Evolutionary conservation across 2,113 vertebrate genomes (phyloP).

Genomic region (Phoenicopterus ruber): DNA sequence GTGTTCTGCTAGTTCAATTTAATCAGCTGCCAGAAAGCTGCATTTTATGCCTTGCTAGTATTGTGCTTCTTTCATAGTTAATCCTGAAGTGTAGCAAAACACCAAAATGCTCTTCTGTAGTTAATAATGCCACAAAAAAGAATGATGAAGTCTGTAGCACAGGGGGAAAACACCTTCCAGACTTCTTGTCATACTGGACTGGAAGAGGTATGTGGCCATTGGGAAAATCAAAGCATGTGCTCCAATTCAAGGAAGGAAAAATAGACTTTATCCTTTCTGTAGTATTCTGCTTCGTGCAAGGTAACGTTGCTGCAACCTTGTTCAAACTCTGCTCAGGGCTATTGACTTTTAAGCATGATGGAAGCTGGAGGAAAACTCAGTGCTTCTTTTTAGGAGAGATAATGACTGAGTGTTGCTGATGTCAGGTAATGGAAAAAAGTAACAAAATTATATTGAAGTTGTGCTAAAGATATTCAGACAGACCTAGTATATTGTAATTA

Average conservation of each 20-base stretch:
- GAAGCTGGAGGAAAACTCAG: not conserved
- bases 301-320: not conserved
- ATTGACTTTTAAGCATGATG: not conserved
- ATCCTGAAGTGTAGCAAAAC: not conserved
- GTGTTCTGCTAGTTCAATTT: not conserved
- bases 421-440: not conserved
- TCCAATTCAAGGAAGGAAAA: not conserved
- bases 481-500: not conserved
- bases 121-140: not conserved
- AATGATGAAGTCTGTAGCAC: not conserved
- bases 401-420: not conserved
- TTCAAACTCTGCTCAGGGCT: not conserved
- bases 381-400: not conserved
- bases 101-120: not conserved
- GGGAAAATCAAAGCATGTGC: not conserved
- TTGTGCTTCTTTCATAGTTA: not conserved
- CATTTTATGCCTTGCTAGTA: not conserved
- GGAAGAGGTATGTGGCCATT: not conserved
- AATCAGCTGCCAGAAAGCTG: not conserved
- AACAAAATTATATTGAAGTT: not conserved
- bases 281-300: not conserved
- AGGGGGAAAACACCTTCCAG: not conserved
- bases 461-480: not conserved
- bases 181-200: not conserved
- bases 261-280: not conserved